These are phyloP conservation scores for Morelia viridis DNA, from an alignment of 2,797 vertebrate genomes.

Conservation along the genomic window DNA sequence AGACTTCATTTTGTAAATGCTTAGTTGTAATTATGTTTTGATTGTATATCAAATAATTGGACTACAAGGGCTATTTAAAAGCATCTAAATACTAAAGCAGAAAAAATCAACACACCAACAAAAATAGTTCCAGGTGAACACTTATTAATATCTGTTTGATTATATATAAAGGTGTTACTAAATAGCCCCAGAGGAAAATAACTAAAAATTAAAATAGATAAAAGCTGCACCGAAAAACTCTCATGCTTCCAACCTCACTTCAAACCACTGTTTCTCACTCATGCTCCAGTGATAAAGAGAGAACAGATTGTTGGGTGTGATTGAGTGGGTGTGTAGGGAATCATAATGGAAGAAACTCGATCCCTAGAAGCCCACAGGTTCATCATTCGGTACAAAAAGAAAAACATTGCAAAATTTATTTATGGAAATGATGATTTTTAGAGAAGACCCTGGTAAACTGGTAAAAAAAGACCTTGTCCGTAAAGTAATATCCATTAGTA, in stretches of 20 bases:
- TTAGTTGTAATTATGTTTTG: not conserved
- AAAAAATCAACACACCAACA: not conserved
- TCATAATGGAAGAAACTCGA: not conserved
- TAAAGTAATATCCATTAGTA: not conserved
- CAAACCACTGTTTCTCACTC: not conserved
- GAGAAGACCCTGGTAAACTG: not conserved
- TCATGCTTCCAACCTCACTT: not conserved
- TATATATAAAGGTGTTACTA: not conserved
- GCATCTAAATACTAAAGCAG: not conserved
- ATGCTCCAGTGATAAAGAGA: too few relatives aligned
- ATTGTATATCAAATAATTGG: not conserved
- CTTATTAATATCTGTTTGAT: not conserved
- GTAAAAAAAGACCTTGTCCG: constrained; percentile 24
- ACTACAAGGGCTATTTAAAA: not conserved
- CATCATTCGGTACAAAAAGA: not conserved
- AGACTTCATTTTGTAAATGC: not conserved
- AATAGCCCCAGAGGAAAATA: not conserved
- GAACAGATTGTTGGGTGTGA: not conserved
- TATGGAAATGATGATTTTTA: not conserved
- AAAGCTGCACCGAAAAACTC: not conserved
- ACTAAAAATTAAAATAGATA: not conserved
- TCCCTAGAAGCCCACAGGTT: not conserved
- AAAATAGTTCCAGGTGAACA: not conserved
- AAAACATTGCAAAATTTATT: too few relatives aligned
- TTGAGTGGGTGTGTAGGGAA: not conserved